Conservation (phyloP, 2,888 invertebrate species). For the Sinodicranocentrus sp. region DNA sequence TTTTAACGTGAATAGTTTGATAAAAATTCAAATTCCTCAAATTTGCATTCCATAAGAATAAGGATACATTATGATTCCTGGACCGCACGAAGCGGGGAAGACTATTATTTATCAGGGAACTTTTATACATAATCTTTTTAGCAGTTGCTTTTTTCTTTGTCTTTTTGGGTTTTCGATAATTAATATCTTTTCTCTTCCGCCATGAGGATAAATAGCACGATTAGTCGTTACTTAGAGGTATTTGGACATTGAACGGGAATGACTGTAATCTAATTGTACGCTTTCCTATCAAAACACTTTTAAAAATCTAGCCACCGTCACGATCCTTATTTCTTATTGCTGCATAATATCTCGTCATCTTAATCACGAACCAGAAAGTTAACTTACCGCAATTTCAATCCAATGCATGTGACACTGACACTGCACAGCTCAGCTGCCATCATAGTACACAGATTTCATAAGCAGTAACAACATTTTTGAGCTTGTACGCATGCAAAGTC, state of each 20-base stretch:
- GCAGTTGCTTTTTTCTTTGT: background rate
- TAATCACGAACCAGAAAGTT: constrained; percentile 54
- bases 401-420: constrained; percentile 17
- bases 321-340: background rate
- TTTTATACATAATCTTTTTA: too few relatives aligned
- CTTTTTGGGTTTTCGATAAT: background rate
- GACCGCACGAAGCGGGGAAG: too few relatives aligned
- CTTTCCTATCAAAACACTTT: constrained; percentile 7
- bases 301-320: background rate
- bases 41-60: too few relatives aligned
- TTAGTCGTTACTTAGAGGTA: background rate
- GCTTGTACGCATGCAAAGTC: too few relatives aligned
- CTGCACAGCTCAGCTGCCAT: background rate
- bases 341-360: constrained; percentile 25
- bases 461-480: background rate
- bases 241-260: background rate
- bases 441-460: constrained; percentile 15
- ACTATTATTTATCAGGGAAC: too few relatives aligned
- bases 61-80: too few relatives aligned
- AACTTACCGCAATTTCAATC: background rate
- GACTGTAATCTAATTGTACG: background rate
- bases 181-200: background rate
- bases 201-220: background rate
- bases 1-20: too few relatives aligned
- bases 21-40: too few relatives aligned